Evolutionary conservation across 1,140 invertebrate species (phyloP), one percentile per base, ranked within the genome.

Genomic region (Gonatopus flavifemur): DNA sequence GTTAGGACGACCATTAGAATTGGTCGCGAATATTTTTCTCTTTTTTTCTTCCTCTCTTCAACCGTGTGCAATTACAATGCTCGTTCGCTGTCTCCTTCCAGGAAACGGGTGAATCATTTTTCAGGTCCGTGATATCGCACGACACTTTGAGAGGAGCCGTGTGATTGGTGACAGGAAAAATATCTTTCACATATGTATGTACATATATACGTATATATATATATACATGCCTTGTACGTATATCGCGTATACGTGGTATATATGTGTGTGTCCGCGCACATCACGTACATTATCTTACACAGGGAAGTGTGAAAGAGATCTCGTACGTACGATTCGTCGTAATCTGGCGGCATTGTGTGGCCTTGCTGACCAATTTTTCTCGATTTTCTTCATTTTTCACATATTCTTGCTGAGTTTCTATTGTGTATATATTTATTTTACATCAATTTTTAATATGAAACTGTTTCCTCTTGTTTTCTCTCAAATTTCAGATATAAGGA

Each of bases 51-150:
- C 33, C 35, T 12, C n/a, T 12, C 24, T 9, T 3, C 7, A 13
- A 12, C n/a, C 25, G 2, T 2, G 31, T 13, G 16, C n/a, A 19
- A 22, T 13, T 33, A 33, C 20, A 12, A 12, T 10, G 28, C 20
- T 49, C 21, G 35, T 49, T 49, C 22, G 19, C 19, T 18, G 19
- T 21, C 16, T n/a, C 37, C 41, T 59, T 60, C 58, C 51, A 55
- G 55, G 61, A 64, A 66, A 36, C 55, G 42, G 33, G 57, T 66
- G 62, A 66, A 59, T 66, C 64, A 64, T 48, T 55, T 44, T 47
- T 47, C 40, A 51, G 46, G 35, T 44, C 33, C 38, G 30, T 30
- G 47, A 55, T 57, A 45, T 40, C 33, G 33, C 39, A 31, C 32
- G 35, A 46, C 16, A 36, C 50, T 52, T 30, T 12, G 15, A 10